Percentiles rank a stretch among this genome's conserved stretches.
Evolutionary conservation across 2,888 invertebrate species (phyloP).

Genomic region (Syrphus vitripennis): DNA sequence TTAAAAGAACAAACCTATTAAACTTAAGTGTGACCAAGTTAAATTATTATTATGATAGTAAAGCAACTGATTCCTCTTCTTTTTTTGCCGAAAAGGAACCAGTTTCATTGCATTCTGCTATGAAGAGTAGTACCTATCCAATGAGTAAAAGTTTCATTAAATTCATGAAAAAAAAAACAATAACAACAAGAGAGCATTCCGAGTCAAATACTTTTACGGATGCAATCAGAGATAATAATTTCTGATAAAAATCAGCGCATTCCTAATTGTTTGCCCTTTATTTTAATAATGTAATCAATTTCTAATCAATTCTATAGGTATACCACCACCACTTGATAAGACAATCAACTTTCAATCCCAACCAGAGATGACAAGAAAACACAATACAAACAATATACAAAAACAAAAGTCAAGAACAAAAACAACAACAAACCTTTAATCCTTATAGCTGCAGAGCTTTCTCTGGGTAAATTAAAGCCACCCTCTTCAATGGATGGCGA

Average conservation of each 20-base stretch:
- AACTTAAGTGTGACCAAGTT: too few relatives aligned
- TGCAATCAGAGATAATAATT: neutral
- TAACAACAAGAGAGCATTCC: neutral
- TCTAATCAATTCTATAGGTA: neutral
- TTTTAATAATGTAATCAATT: conserved; percentile 11
- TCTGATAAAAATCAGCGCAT: neutral
- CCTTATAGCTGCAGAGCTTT: conserved; percentile 80
- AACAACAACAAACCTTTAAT: conserved; percentile 76
- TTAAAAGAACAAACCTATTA: too few relatives aligned
- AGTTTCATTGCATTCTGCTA: neutral
- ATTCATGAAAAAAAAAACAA: neutral
- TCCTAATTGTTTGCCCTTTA: neutral
- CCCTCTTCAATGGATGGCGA: conserved; percentile 81
- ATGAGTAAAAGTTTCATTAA: neutral
- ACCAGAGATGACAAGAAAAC: conserved; percentile 7
- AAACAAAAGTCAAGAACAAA: neutral
- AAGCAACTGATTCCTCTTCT: too few relatives aligned
- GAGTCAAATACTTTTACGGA: neutral
- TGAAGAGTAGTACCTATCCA: neutral
- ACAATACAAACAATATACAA: neutral
- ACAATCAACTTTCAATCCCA: conserved; percentile 24
- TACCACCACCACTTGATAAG: neutral
- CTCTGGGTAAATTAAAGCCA: conserved; percentile 80
- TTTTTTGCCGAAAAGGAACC: too few relatives aligned
- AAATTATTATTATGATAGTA: too few relatives aligned